A percentile compares a stretch with the other conserved stretches of the same genome.
phyloP scores from a whole-genome alignment of 1,140 invertebrate species.

The Apis mellifera region Amel_HAv3.1 CM009932.2:4462501-4463000 shows the following conservation, averaged over 20 bases:
- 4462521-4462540: background rate
- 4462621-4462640: constrained; percentile 58
- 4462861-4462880: background rate
- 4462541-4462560: constrained; percentile 19
- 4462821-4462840: background rate
- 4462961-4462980: background rate
- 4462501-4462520: background rate
- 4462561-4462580: constrained; percentile 8
- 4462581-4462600: constrained; percentile 22
- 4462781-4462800: background rate
- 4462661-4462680: background rate
- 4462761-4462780: constrained; percentile 10
- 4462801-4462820: background rate
- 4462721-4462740: constrained; percentile 9
- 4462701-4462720: background rate
- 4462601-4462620: constrained; percentile 15
- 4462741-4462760: background rate
- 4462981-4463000: background rate
- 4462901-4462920: background rate
- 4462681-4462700: background rate
- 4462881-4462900: constrained; percentile 16
- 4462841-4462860: background rate
- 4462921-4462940: constrained; percentile 7
- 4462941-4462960: constrained; percentile 26
- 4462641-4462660: constrained; percentile 20